Evolutionary conservation across 1,140 invertebrate species (phyloP).

Genomic region (Zophobas atratus): DNA sequence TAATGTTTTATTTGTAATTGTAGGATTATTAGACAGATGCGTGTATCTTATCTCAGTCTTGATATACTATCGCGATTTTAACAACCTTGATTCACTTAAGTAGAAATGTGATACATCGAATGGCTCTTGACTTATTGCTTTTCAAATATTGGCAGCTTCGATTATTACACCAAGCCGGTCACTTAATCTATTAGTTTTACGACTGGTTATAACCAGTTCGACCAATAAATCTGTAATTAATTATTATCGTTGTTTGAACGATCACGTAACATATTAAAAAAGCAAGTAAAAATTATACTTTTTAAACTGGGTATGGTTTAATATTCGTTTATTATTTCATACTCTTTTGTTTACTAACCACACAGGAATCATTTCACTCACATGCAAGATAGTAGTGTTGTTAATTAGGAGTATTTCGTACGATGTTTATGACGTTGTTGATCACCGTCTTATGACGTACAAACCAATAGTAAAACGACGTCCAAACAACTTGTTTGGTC

Average conservation of each 20-base stretch:
- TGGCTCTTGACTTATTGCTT: slow-evolving; percentile 4
- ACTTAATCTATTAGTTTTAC: slow-evolving; percentile 15
- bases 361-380: too few relatives aligned
- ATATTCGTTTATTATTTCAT: too few relatives aligned
- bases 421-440: background rate
- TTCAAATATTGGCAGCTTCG: slow-evolving; percentile 18
- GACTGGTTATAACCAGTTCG: slow-evolving; percentile 40
- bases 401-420: background rate
- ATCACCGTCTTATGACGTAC: slow-evolving; percentile 3
- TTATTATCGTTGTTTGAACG: slow-evolving; percentile 34
- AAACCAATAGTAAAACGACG: background rate
- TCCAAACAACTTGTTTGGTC: slow-evolving; percentile 25
- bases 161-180: slow-evolving; percentile 2
- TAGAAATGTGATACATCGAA: background rate
- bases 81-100: background rate
- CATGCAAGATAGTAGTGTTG: too few relatives aligned
- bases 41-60: too few relatives aligned
- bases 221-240: slow-evolving; percentile 38
- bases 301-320: too few relatives aligned
- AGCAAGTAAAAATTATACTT: background rate
- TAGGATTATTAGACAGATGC: too few relatives aligned
- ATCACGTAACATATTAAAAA: slow-evolving; percentile 4
- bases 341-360: too few relatives aligned
- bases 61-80: background rate
- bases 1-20: too few relatives aligned